Base-by-base conservation (phyloP, 2,113 vertebrate genomes). In the Brachyistius frenatus region DNA sequence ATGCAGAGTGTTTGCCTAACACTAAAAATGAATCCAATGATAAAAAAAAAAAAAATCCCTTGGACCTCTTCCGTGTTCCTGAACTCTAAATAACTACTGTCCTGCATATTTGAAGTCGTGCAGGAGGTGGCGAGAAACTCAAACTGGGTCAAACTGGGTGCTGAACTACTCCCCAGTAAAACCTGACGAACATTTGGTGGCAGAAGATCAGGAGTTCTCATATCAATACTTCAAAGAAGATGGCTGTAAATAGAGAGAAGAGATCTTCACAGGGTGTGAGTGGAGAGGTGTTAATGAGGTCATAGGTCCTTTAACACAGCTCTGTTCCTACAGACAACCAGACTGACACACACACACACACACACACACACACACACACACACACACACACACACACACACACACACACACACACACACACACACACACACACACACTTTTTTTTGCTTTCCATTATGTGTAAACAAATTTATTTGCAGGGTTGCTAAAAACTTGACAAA, bases 231-330 rank as follows among this genome's bases (percentile, higher is more conserved):
- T 82, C 70, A 89, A 85, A 84, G 70, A 55, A 35, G 23, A 53
- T 9, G 36, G 61, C 58, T 77, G 73, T 73, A 74, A 86, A 69
- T 70, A 69, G 33, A 83, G 37, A 57, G 61, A 32, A n/a, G 37
- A 47, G 60, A 72, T 78, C 56, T 47, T 30, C 2, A 23, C 23
- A 6, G 37, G 68, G 49, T 39, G 31, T 41, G 10, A 64, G 66
- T 30, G 44, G 16, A 14, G 36, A 80, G 73, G 78, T 81, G 83
- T 73, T 47, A 91, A 85, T 80, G 77, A 69, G 53, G 72, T 68
- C 68, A 70, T 0, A 56, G 63, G 69, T 76, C 30, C 7, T 76
- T 62, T 53, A 47, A 72, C 33, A 67, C 57, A 7, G 16, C 73
- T 57, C 73, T 2, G 52, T 46, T 46, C 50, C 14, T 5, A 52